phyloP scores from a whole-genome alignment of 2,797 vertebrate species.

The Bucorvus abyssinicus region DNA sequence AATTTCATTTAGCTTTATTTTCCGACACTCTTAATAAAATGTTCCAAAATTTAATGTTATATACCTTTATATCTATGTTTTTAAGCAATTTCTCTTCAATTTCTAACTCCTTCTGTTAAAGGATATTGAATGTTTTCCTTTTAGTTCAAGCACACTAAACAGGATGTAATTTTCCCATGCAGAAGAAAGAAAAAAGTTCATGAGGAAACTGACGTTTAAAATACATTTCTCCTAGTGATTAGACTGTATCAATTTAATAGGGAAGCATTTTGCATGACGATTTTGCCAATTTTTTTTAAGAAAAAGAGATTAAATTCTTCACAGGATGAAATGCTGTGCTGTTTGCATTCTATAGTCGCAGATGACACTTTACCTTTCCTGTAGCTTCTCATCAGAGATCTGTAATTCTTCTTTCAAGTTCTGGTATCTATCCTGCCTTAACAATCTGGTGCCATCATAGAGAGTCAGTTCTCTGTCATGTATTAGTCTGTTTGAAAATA shows the following conservation, averaged over 20 bases:
- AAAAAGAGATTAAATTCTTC: neutral
- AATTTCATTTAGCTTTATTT: neutral
- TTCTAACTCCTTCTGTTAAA: neutral
- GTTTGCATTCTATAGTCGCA: neutral
- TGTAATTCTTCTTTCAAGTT: constrained; percentile 85
- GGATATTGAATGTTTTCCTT: neutral
- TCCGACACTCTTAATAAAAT: neutral
- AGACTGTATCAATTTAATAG: neutral
- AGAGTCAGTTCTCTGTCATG: constrained; percentile 94
- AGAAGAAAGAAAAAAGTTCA: neutral
- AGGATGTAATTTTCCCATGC: constrained; percentile 13
- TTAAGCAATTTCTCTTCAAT: neutral
- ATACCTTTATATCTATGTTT: neutral
- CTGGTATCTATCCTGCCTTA: constrained; percentile 89
- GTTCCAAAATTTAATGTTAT: neutral
- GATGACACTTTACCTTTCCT: constrained; percentile 79
- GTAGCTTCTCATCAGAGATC: constrained; percentile 84
- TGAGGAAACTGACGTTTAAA: neutral
- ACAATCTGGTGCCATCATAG: constrained; percentile 89
- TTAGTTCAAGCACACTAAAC: constrained; percentile 9
- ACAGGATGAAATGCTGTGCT: neutral
- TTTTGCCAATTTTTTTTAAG: neutral
- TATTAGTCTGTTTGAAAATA: constrained; percentile 81
- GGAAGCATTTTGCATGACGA: neutral
- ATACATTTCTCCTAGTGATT: neutral